Percentiles rank a stretch among this genome's conserved stretches.
Conservation (phyloP, 2,797 vertebrate genomes). For the Mycteria americana region DNA sequence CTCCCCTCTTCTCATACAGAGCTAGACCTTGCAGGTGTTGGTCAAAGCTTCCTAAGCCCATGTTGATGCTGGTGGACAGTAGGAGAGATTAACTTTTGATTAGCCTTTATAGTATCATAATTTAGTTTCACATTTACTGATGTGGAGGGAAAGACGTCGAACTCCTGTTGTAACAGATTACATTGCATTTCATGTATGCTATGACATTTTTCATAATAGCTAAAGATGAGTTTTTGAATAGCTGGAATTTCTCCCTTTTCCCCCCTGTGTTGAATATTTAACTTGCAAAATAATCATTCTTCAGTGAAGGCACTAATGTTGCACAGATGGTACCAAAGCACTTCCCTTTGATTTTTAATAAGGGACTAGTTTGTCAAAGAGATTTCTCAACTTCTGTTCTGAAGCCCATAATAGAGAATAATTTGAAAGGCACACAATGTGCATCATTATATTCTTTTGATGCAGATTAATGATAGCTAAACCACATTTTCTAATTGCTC, state of each 20-base stretch:
- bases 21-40: conserved; percentile 45
- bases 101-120: background rate
- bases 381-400: conserved; percentile 78
- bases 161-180: conserved; percentile 5
- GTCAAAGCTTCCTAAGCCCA: background rate
- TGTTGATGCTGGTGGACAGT: background rate
- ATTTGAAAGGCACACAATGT: conserved; percentile 77
- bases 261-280: conserved; percentile 48
- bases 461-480: conserved; percentile 79
- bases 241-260: conserved; percentile 49
- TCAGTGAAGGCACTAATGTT: conserved; percentile 73
- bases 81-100: conserved; percentile 20
- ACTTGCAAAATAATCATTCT: conserved; percentile 74
- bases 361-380: conserved; percentile 76
- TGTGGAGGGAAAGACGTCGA: background rate
- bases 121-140: background rate
- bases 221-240: conserved; percentile 60
- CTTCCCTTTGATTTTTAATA: conserved; percentile 80
- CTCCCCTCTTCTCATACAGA: background rate
- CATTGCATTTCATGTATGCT: conserved; percentile 18
- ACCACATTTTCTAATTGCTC: conserved; percentile 75
- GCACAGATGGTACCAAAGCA: conserved; percentile 78
- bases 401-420: conserved; percentile 76
- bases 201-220: conserved; percentile 51
- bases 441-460: conserved; percentile 80